Evolutionary conservation across 2,113 vertebrate genomes (phyloP).

Genomic region (Laticauda colubrina): DNA sequence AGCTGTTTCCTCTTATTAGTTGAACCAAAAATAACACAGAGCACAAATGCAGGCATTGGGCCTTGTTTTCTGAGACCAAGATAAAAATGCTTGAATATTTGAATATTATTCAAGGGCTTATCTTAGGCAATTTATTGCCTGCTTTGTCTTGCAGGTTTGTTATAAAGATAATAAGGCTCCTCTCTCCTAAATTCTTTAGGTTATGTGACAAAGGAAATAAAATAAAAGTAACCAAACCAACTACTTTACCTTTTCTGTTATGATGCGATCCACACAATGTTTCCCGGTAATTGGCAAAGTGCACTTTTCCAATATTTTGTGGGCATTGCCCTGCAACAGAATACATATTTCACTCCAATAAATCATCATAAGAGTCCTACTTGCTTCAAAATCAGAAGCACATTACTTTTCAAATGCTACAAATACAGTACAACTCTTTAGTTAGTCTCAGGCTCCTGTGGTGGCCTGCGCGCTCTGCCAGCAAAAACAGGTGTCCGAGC

Average conservation of each 20-base stretch:
- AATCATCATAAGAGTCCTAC: background rate
- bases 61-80: background rate
- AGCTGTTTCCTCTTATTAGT: background rate
- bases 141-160: background rate
- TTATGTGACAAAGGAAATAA: background rate
- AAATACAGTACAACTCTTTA: no score
- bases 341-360: constrained; percentile 20
- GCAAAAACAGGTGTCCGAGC: no score
- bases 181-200: background rate
- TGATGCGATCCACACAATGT: constrained; percentile 93
- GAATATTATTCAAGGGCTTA: background rate
- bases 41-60: background rate
- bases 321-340: constrained; percentile 81
- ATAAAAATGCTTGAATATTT: background rate
- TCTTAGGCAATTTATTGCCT: background rate
- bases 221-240: background rate
- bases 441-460: no score
- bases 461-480: no score
- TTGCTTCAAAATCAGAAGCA: background rate
- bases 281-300: constrained; percentile 91
- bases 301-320: constrained; percentile 96
- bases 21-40: background rate
- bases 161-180: background rate
- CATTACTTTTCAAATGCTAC: no score
- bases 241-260: constrained; percentile 91